Base-by-base conservation (phyloP, 1,140 invertebrate genomes). In the Microplitis demolitor region DNA sequence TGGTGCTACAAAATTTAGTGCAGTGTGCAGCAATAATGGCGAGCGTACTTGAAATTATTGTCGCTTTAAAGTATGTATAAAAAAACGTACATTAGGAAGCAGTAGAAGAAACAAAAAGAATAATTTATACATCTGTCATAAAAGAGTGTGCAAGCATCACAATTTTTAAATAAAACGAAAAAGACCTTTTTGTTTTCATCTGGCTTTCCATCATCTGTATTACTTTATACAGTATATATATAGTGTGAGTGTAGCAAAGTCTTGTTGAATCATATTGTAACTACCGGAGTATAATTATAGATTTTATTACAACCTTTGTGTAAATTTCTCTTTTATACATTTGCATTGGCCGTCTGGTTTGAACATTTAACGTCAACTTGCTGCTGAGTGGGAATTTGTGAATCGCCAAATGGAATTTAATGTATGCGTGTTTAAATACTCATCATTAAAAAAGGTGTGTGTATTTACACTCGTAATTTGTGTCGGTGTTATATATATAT, bases 261-360 rank as follows among this genome's bases (percentile, higher is more conserved):
- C 53, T 56, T 24, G 39, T 56, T 24, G 53, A 56, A 13, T 56
- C 53, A 8, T 35, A 45, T 45, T 61, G 11, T 61, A 61, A n/a
- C 45, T 5, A 11, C 60, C 35, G 13, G n/a, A 56, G 68, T 69
- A 14, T 69, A 69, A 69, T 60, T 69, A 39, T 69, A 69, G 68
- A 69, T 37, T 60, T 69, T 56, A 33, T 61, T 61, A 69, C 68
- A 69, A 61, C 68, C 68, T 69, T 31, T 51, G 56, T 69, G 24
- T 62, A 69, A 69, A 39, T 69, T 56, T 62, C 53, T 33, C 9
- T 45, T 45, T 45, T 9, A 45, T 45, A 45, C 39, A 11, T 45
- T 45, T 5, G 11, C 39, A 9, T 13, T 24, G 58, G 56, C 16
- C 45, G 68, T 69, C 68, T 69, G 68, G 58, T 69, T 69, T 62